Base-by-base conservation (phyloP, 2,113 vertebrate species). In the Haliaeetus leucogaster region DNA sequence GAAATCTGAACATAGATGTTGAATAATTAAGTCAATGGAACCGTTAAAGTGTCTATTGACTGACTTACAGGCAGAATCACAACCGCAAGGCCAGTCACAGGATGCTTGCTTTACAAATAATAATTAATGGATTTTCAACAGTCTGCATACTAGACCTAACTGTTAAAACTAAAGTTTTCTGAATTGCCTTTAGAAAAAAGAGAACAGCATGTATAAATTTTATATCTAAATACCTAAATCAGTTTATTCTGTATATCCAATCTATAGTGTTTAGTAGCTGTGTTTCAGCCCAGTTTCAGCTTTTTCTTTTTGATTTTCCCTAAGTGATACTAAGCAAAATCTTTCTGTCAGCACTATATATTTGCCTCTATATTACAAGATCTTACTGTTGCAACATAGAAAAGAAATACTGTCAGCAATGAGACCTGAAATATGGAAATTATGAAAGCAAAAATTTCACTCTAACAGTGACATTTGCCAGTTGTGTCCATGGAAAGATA, bases 1-100 rank as follows among this genome's bases (percentile, higher is more conserved):
- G 2, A 87, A 90, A 91, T 40, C 4, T 59, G 15, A 84, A 61
- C 3, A 52, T 43, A 81, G 86, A 58, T 26, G 6, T 55, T 72
- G 16, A 62, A 34, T 34, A 58, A 72, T 62, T 73, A 66, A 83
- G 45, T 55, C 25, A 70, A 9, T 56, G 9, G 17, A 73, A 66
- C 59, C 21, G 16, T 52, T 68, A 43, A 61, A 81, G 0, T 1
- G 5, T 47, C 7, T 40, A 22, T 47, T 53, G 45, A 53, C 27
- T 84, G 19, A 66, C 9, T 62, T 29, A 17, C 3, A 52, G 10
- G 10, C 10, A 77, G 13, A 72, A 56, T 59, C 26, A 61, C 18
- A 77, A n/a, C 18, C 4, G 0, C 8, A 87, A 43, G 6, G 0
- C 1, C 4, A 0, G 6, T 66, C 16, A 68, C 4, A 38, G 11